Percentiles rank a stretch among this genome's conserved stretches.
Conservation (phyloP, 1,140 invertebrate genomes). For the Oryctes rhinoceros region DNA sequence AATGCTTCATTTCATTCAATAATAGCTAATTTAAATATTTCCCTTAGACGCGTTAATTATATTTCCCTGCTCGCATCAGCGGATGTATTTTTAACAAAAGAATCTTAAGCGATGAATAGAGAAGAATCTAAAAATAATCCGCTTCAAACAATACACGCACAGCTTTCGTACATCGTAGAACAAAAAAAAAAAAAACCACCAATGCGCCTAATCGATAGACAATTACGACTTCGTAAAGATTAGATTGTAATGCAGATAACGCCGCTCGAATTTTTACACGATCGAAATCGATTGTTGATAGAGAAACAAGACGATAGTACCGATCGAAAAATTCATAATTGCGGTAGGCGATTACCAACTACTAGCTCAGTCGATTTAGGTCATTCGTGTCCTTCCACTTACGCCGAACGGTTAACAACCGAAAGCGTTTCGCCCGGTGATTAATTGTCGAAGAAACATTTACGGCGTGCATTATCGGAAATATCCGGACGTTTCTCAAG, state of each 20-base stretch:
- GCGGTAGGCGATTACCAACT: neutral
- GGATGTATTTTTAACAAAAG: too few relatives aligned
- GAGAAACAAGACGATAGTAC: neutral
- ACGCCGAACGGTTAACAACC: neutral
- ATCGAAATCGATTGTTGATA: conserved; percentile 10
- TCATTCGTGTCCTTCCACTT: neutral
- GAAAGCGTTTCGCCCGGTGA: neutral
- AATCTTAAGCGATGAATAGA: too few relatives aligned
- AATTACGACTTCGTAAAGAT: neutral
- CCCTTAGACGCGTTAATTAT: too few relatives aligned
- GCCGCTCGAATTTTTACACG: neutral
- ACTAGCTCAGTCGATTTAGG: neutral
- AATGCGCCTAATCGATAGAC: neutral
- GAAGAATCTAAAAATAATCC: too few relatives aligned
- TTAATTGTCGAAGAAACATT: conserved; percentile 6
- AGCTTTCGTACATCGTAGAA: neutral
- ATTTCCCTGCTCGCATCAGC: too few relatives aligned
- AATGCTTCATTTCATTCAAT: too few relatives aligned
- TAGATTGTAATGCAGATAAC: conserved; percentile 2
- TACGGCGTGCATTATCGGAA: neutral
- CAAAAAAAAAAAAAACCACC: too few relatives aligned
- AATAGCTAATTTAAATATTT: too few relatives aligned
- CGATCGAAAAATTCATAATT: conserved; percentile 1
- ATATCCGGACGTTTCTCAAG: neutral
- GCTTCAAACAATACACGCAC: too few relatives aligned